Evolutionary conservation across 2,797 vertebrate species (phyloP).

Genomic region (Eulemur albifrons): DNA sequence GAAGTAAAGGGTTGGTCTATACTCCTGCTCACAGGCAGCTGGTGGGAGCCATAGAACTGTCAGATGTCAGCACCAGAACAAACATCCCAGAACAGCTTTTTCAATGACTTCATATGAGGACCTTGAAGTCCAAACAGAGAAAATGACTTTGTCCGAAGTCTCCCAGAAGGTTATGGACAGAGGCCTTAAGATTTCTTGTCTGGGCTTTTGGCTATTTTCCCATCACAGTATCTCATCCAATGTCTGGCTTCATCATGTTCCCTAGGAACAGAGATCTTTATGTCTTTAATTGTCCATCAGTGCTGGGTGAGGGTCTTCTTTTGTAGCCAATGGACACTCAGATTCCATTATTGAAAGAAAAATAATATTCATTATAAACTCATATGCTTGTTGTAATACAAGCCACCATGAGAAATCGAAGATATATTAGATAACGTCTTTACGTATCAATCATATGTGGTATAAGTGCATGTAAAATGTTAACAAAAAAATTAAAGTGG

Average conservation of each 20-base stretch:
- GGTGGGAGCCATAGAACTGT: neutral
- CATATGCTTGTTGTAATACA: neutral
- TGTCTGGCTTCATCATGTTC: neutral
- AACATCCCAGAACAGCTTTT: neutral
- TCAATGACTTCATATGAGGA: neutral
- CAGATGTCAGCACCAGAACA: neutral
- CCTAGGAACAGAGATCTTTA: neutral
- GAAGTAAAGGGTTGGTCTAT: neutral
- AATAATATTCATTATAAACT: neutral
- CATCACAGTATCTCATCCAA: neutral
- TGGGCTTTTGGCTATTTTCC: neutral
- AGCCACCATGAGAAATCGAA: neutral
- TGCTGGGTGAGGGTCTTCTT: neutral
- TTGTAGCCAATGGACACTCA: neutral
- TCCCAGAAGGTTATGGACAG: neutral
- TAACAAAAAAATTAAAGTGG: neutral
- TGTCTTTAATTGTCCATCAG: neutral
- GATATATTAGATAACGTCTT: neutral
- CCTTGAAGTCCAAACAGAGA: neutral
- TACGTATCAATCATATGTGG: neutral
- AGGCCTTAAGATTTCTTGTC: neutral
- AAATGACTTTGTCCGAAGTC: neutral
- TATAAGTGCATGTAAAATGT: neutral
- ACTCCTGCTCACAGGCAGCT: neutral
- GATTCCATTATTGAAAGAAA: neutral